Conservation (phyloP, 2,113 vertebrate species). For the Octodon degus region DNA sequence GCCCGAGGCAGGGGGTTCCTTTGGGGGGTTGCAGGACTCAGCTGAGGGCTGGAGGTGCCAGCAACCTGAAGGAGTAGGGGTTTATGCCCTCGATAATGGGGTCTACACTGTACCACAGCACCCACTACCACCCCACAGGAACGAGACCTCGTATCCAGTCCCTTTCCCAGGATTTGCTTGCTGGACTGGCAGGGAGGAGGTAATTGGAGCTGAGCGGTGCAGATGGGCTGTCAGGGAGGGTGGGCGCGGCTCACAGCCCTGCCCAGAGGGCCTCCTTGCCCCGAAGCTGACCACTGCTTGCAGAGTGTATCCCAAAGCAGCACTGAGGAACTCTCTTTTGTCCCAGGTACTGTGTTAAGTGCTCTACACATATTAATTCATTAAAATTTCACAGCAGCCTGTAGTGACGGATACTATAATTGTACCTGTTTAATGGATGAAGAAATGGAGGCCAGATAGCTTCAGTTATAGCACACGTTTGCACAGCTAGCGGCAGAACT, state of each 20-base stretch:
- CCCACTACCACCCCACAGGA: background rate
- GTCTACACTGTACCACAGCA: fast-evolving
- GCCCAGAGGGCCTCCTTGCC: background rate
- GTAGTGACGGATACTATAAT: background rate
- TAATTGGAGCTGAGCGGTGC: background rate
- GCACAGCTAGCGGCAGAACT: background rate
- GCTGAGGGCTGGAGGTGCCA: fast-evolving
- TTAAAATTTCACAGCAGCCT: background rate
- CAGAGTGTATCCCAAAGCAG: background rate
- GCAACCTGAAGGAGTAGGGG: fast-evolving
- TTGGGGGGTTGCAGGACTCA: background rate
- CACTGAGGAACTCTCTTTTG: background rate
- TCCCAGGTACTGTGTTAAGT: too few species aligned
- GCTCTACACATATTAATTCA: background rate
- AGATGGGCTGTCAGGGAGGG: background rate
- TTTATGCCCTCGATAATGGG: background rate
- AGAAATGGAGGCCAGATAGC: slow-evolving; percentile 16
- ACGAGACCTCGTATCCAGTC: too few species aligned
- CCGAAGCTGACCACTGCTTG: background rate
- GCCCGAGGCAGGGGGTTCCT: background rate
- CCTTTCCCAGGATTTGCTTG: background rate
- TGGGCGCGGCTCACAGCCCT: background rate
- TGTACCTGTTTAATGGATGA: background rate
- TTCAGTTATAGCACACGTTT: background rate
- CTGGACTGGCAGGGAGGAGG: background rate